These are phyloP conservation scores for Autographa pulchrina DNA, from an alignment of 2,888 invertebrate genomes.

Conservation along the genomic window DNA sequence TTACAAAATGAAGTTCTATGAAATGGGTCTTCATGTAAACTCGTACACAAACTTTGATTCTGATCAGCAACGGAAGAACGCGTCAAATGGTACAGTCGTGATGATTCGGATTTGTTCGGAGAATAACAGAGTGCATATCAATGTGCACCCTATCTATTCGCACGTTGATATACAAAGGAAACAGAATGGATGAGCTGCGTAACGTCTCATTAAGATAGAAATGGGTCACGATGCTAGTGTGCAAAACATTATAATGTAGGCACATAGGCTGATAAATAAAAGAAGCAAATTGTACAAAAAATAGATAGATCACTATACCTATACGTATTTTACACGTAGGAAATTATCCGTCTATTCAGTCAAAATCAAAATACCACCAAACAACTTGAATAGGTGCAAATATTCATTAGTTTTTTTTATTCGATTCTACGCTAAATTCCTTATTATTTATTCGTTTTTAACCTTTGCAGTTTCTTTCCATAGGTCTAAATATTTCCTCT, in stretches of 20 bases:
- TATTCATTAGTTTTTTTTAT: no score
- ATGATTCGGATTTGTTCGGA: slow-evolving; percentile 38
- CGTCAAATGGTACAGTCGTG: slow-evolving; percentile 49
- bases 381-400: no score
- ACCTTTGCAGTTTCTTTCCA: no score
- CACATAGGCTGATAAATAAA: neutral
- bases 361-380: no score
- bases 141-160: slow-evolving; percentile 40
- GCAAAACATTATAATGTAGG: neutral
- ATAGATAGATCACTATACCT: no score
- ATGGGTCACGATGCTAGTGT: slow-evolving; percentile 8
- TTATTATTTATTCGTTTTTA: no score
- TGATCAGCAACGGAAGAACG: slow-evolving; percentile 52
- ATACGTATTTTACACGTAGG: no score
- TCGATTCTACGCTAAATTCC: no score
- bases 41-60: slow-evolving; percentile 55
- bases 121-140: slow-evolving; percentile 51
- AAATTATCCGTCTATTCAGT: no score
- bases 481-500: no score
- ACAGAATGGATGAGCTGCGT: slow-evolving; percentile 34
- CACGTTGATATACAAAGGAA: slow-evolving; percentile 16
- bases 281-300: neutral
- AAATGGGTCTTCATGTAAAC: slow-evolving; percentile 73
- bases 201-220: slow-evolving; percentile 31
- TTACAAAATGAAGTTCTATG: slow-evolving; percentile 77